Percentiles rank a stretch among this genome's conserved stretches.
phyloP scores from a whole-genome alignment of 2,113 vertebrate species.

The Eretmochelys imbricata region DNA sequence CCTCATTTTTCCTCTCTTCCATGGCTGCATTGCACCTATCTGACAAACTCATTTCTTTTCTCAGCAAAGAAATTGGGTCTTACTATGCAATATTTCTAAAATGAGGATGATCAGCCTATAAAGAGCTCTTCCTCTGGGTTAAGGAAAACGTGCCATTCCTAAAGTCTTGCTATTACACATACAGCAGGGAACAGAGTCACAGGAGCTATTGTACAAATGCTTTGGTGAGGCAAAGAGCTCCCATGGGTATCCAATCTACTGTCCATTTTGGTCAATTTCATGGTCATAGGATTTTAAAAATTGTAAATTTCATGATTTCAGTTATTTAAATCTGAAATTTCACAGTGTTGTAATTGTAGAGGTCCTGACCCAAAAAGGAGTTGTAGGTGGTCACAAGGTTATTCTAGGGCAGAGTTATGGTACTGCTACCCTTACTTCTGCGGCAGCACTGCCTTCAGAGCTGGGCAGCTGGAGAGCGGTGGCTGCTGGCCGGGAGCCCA shows the following conservation, averaged over 20 bases:
- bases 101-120: constrained; percentile 29
- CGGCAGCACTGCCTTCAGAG: too few relatives aligned
- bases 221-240: background rate
- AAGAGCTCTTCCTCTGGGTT: background rate
- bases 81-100: constrained; percentile 30
- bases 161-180: fast-evolving
- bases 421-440: too few relatives aligned
- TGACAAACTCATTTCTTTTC: constrained; percentile 54
- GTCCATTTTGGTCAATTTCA: too few relatives aligned
- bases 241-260: background rate
- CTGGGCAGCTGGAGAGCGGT: too few relatives aligned
- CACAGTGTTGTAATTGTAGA: too few relatives aligned
- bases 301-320: too few relatives aligned
- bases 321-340: too few relatives aligned
- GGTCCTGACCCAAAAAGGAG: too few relatives aligned
- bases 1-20: constrained; percentile 38
- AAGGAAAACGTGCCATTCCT: background rate
- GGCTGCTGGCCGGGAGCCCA: too few relatives aligned
- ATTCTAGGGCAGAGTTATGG: too few relatives aligned
- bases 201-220: background rate
- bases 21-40: background rate
- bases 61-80: constrained; percentile 32
- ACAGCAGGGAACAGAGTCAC: background rate
- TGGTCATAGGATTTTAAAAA: too few relatives aligned
- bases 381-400: too few relatives aligned